phyloP scores from a whole-genome alignment of 2,888 invertebrate genomes.

The Nineta flava region DNA sequence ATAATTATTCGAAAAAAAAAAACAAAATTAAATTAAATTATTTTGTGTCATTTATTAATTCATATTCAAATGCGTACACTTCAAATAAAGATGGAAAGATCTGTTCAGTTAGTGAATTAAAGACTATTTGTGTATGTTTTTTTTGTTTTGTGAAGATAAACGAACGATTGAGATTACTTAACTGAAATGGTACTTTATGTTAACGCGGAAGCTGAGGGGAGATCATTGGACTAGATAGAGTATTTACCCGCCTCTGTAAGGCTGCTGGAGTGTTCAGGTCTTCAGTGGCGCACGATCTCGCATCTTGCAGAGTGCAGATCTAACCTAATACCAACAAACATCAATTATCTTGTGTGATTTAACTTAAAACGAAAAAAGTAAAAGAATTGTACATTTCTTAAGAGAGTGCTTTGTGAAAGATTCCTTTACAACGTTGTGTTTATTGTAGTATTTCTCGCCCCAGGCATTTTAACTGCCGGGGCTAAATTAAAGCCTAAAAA shows the following conservation, averaged over 20 bases:
- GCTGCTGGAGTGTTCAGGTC: conserved; percentile 14
- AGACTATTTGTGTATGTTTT: no score
- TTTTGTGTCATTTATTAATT: no score
- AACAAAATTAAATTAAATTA: no score
- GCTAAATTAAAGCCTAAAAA: conserved; percentile 19
- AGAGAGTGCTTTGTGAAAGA: background rate
- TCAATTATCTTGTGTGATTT: no score
- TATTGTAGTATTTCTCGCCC: conserved; percentile 4
- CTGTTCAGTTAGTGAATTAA: no score
- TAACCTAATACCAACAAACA: background rate
- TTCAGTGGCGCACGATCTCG: conserved; percentile 29
- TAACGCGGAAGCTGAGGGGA: background rate
- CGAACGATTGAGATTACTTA: no score
- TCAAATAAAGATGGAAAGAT: no score
- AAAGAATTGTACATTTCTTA: background rate
- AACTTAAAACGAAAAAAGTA: no score
- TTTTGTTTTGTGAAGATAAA: no score
- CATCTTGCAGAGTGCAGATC: conserved; percentile 18
- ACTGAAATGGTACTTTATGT: no score
- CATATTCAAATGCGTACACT: no score
- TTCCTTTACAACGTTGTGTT: background rate
- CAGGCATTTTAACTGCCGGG: conserved; percentile 23
- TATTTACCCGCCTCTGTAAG: conserved; percentile 4
- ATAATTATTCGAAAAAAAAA: no score
- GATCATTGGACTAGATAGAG: conserved; percentile 2